Evolutionary conservation across 2,797 vertebrate species (phyloP).

Genomic region (Neosilurus mollespiculum): DNA sequence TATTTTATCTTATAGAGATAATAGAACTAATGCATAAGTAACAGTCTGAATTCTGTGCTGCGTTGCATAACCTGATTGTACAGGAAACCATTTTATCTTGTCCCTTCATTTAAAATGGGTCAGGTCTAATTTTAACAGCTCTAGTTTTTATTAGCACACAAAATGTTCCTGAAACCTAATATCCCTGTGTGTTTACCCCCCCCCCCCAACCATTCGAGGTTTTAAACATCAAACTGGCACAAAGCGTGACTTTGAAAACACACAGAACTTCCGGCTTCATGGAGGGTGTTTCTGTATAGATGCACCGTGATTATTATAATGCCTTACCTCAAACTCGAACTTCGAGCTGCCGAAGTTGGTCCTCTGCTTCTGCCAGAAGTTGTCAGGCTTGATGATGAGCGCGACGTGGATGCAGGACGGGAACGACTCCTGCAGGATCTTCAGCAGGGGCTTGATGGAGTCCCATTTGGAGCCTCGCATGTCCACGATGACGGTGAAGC

Average conservation of each 20-base stretch:
- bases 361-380: conserved; percentile 93
- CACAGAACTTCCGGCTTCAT: neutral
- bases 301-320: neutral
- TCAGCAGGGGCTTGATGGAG: conserved; percentile 97
- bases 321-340: conserved; percentile 95
- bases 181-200: neutral
- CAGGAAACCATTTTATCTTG: conserved; percentile 1
- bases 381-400: conserved; percentile 89
- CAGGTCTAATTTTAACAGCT: conserved; percentile 55
- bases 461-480: conserved; percentile 99
- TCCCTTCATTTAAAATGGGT: conserved; percentile 51
- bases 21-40: neutral
- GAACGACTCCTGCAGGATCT: conserved; percentile 94
- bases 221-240: neutral
- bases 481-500: conserved; percentile 98
- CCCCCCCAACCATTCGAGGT: neutral
- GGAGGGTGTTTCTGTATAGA: too few relatives aligned
- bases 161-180: conserved; percentile 31
- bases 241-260: neutral
- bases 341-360: conserved; percentile 98
- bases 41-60: neutral
- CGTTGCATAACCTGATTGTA: conserved; percentile 9
- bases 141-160: conserved; percentile 32
- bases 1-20: neutral
- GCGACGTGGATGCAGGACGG: conserved; percentile 86